Base-by-base conservation (phyloP, 2,113 vertebrate genomes). In the Pionites leucogaster region DNA sequence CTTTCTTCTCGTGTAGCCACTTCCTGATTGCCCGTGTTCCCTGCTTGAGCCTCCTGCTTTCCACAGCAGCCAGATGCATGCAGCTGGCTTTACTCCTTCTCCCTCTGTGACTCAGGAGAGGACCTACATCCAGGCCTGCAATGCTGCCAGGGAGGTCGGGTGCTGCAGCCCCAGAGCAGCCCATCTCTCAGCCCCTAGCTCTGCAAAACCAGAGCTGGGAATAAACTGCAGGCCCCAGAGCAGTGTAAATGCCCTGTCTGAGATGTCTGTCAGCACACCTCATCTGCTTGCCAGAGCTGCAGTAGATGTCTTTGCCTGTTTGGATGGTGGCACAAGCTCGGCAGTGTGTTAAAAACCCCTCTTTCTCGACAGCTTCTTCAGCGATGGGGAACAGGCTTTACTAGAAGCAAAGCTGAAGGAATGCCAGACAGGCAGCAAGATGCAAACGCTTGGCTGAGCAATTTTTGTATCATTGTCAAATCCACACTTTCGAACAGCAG, bases 61-160 rank as follows among this genome's bases (percentile, higher is more conserved):
- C 27, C 31, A 6, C 0, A 2, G 22, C 57, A 77, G 10, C 4
- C 71, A 60, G 57, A 17, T 29, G 11, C 35, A 10, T 0, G 4
- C 5, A 16, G 14, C 28, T 81, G 72, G 12, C 81, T 71, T 68
- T 29, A 9, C 28, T 71, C 35, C n/a, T 18, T 31, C 65, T 41
- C 16, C 50, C 46, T 55, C 19, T 2, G 1, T 67, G 50, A 60
- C 6, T 77, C 28, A 1, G 59, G n/a, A 78, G 35, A 57, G 7
- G 50, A 44, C 25, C 10, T 17, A 12, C 27, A 16, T 6, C n/a
- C 25, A 41, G 13, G 4, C 20, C 13, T 1, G 4, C 17, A 4
- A 5, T 0, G 0, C 12, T n/a, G 39, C 50, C 4, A 7, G 18
- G 22, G 8, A 35, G 6, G 10, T 11, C 1, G 13, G 23, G 25